Evolutionary conservation across 2,113 vertebrate species (phyloP), one percentile per base, ranked within the genome.

Genomic region (Bagarius yarrelli): DNA sequence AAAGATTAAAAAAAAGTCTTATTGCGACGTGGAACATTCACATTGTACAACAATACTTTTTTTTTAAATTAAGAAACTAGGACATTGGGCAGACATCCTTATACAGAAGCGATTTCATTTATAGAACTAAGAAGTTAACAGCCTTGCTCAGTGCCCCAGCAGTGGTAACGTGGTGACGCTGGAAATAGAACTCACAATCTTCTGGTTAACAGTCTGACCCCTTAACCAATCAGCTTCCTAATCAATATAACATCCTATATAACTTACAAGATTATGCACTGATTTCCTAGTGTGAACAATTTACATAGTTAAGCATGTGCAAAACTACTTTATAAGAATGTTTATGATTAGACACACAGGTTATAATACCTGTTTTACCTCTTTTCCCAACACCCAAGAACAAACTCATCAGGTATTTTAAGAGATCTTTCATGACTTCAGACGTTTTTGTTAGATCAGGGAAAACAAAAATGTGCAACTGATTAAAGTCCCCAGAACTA

Each of bases 391-490:
- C 27, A 55, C 50, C 23, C 50, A 73, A 73, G 50, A 55, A 18
- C 3, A 19, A 34, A 73, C 70, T 73, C 50, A 73, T 55, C 70
- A 73, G 47, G 47, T 72, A 72, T 50, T 53, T 72, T n/a, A 12
- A 71, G 14, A 30, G 30, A 70, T 15, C 47, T 25, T 72, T 53
- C 69, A 12, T 72, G 69, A 73, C 70, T 12, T 72, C 70, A 55
- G 52, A 32, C 19, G 11, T 73, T 55, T 55, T 27, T 34, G 27
- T 73, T 55, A 23, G 50, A 34, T 55, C 50, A 34, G 70, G 30
- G 52, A 34, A 73, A 73, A 55, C 70, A 55, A 55, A 73, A 73
- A 73, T 55, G 50, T 55, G 70, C 70, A 34, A 23, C 11, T 72
- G 70, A 72, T 72, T 72, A 72, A 44, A 70, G 70, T 55, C 50